These are phyloP conservation scores for Drosophila affinis DNA, from an alignment of 2,888 invertebrate genomes.

Conservation along the genomic window DNA sequence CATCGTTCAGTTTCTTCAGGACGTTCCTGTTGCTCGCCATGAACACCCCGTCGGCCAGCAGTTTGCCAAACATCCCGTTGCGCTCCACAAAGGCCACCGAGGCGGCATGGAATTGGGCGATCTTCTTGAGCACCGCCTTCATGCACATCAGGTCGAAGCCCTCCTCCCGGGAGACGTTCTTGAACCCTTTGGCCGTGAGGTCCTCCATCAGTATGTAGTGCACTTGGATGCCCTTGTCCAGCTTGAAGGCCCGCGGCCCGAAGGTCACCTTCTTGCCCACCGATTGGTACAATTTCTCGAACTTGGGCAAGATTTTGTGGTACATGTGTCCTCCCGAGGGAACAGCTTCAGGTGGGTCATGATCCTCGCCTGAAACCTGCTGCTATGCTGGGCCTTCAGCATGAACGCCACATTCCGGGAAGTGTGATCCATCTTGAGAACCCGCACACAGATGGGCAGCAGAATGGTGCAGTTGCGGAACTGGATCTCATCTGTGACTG, in stretches of 20 bases:
- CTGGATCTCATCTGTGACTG: conserved; percentile 33
- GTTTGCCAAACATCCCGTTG: conserved; percentile 56
- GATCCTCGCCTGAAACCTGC: conserved; percentile 54
- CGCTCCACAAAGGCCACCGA: conserved; percentile 71
- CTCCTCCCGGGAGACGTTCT: conserved; percentile 60
- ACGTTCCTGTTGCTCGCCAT: conserved; percentile 43
- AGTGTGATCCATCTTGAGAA: conserved; percentile 17
- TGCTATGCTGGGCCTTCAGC: conserved; percentile 60
- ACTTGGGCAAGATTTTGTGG: conserved; percentile 67
- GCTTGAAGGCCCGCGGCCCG: conserved; percentile 63
- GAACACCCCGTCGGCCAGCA: conserved; percentile 60
- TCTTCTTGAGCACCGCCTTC: conserved; percentile 66
- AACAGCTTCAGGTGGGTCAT: conserved; percentile 64
- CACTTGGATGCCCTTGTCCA: conserved; percentile 53
- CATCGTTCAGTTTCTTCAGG: conserved; percentile 56
- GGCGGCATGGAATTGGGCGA: conserved; percentile 80
- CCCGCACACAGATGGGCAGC: conserved; percentile 35
- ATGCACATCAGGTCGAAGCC: conserved; percentile 70
- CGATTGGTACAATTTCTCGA: conserved; percentile 63
- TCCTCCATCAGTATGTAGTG: conserved; percentile 74
- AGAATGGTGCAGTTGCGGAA: conserved; percentile 43
- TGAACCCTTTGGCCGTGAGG: conserved; percentile 58
- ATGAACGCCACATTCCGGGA: conserved; percentile 28
- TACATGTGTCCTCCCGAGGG: conserved; percentile 74
- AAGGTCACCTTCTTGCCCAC: conserved; percentile 61